phyloP scores from a whole-genome alignment of 2,797 vertebrate species.

The Muscicapa striata region DNA sequence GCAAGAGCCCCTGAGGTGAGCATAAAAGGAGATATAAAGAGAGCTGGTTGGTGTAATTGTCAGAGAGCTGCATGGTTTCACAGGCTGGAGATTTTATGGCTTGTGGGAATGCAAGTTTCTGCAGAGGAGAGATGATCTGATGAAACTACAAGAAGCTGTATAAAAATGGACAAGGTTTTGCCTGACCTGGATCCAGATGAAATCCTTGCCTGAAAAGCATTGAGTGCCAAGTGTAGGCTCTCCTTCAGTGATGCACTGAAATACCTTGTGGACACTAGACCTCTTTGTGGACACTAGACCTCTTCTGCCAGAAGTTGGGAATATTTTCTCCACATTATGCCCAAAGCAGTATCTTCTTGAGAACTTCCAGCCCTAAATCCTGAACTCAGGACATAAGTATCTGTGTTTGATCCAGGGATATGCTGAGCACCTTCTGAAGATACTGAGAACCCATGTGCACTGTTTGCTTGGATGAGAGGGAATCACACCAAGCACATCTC shows the following conservation, averaged over 20 bases:
- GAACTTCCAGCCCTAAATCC: neutral
- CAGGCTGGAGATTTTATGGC: neutral
- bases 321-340: neutral
- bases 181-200: neutral
- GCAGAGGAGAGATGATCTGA: neutral
- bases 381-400: neutral
- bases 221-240: neutral
- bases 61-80: neutral
- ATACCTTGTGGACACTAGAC: neutral
- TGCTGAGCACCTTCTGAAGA: neutral
- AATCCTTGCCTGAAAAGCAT: neutral
- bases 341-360: neutral
- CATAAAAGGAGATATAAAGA: constrained; percentile 32
- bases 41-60: neutral
- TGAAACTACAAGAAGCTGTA: neutral
- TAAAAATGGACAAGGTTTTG: neutral
- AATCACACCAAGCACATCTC: neutral
- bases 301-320: neutral
- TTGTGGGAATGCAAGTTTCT: neutral
- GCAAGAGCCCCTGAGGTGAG: constrained; percentile 16
- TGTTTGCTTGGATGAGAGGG: neutral
- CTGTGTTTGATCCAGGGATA: neutral
- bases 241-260: neutral
- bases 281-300: neutral
- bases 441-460: neutral